Base-by-base conservation (phyloP, 2,888 invertebrate species). In the Doris montereyensis region DNA sequence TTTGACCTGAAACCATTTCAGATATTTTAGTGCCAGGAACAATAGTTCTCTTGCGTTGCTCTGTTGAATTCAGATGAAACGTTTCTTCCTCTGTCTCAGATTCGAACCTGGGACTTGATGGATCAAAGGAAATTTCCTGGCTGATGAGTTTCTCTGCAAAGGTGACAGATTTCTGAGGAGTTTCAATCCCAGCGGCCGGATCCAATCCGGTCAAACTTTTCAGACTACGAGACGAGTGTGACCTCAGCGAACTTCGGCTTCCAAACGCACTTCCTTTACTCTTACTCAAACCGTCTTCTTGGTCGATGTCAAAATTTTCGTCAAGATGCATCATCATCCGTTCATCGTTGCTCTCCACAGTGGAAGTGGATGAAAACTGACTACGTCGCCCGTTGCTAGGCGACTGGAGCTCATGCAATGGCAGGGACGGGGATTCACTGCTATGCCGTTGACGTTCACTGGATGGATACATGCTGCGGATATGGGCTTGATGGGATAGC, bases 401-500 rank as follows among this genome's bases (percentile, higher is more conserved):
- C 17, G 52, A 41, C 52, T 5, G 8, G 8, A 41, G 17, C 5
- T 41, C 52, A 17, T 41, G 52, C 8, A 41, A 10, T 5, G 52
- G 8, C 5, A 41, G 52, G 17, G 52, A 41, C 17, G 8, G 8
- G 5, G 52, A 41, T 17, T 17, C 17, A 41, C 5, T 41, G 52
- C 8, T 10, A 5, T 10, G 52, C 8, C 8, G 5, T 57, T 65
- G 57, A 60, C 52, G 52, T 24, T 74, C 68, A 13, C 26, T 26
- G 67, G 62, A 72, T 60, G 85, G 84, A 57, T 89, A 89, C 85
- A 87, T 84, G 77, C 81, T 85, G 5, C 86, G 85, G 57, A 89
- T 88, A 73, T 85, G 84, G 70, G 82, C 87, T 80, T 89, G 89
- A 75, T 88, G 88, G 34, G 86, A 86, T 30, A 89, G 84, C 72